Conservation (phyloP, 2,797 vertebrate species). For the Micropoecilia bifurca region DNA sequence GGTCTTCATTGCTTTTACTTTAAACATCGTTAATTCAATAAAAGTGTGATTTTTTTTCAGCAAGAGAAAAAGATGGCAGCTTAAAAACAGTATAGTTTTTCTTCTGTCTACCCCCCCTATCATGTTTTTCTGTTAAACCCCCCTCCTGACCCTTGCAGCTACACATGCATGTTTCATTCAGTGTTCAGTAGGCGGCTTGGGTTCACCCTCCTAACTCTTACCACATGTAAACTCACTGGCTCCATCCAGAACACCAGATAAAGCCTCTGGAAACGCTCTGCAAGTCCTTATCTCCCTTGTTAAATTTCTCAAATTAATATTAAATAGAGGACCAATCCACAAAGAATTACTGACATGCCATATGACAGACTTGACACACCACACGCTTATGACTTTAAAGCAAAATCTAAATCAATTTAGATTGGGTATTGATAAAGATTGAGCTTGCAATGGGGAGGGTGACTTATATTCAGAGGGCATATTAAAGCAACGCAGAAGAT, state of each 20-base stretch:
- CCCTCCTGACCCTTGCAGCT: constrained; percentile 77
- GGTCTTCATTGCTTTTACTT: constrained; percentile 61
- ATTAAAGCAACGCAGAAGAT: constrained; percentile 42
- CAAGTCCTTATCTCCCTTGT: constrained; percentile 64
- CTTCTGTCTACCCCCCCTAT: constrained; percentile 65
- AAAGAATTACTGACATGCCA: constrained; percentile 58
- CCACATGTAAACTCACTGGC: constrained; percentile 76
- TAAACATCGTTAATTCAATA: constrained; percentile 86
- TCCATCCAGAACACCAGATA: constrained; percentile 51
- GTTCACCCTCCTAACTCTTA: constrained; percentile 74
- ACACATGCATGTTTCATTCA: constrained; percentile 73
- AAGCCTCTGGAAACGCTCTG: constrained; percentile 62
- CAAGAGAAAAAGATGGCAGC: constrained; percentile 80
- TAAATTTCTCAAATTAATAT: constrained; percentile 78
- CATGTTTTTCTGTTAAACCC: constrained; percentile 78
- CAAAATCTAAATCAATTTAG: constrained; percentile 68
- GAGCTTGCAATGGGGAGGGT: constrained; percentile 1
- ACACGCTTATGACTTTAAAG: constrained; percentile 58
- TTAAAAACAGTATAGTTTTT: constrained; percentile 79
- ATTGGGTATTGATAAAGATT: constrained; percentile 64
- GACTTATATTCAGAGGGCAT: constrained; percentile 51
- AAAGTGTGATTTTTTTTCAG: constrained; percentile 82
- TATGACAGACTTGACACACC: constrained; percentile 57
- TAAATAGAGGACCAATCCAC: constrained; percentile 79
- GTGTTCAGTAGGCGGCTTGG: constrained; percentile 50